A percentile compares a stretch with the other conserved stretches of the same genome.
phyloP scores from a whole-genome alignment of 2,888 invertebrate genomes.

The Pseudanteris insignis region DNA sequence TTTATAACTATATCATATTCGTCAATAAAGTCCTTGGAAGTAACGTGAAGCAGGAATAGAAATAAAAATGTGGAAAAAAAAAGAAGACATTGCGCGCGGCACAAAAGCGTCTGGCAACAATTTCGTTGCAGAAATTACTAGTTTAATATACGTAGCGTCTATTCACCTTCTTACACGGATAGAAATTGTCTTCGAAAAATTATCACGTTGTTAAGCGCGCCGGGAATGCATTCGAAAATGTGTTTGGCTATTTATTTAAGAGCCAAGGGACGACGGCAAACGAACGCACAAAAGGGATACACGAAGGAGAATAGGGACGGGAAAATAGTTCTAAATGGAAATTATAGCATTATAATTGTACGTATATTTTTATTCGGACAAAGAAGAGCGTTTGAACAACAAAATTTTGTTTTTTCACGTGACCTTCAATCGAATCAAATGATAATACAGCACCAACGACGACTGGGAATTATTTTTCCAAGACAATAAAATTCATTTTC shows the following conservation, averaged over 20 bases:
- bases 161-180: constrained; percentile 17
- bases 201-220: constrained; percentile 26
- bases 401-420: too few species aligned
- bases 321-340: too few species aligned
- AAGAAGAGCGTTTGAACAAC: too few species aligned
- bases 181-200: constrained; percentile 40
- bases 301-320: not conserved
- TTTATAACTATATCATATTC: constrained; percentile 40
- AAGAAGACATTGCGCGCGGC: constrained; percentile 22
- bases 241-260: constrained; percentile 27
- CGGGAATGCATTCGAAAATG: constrained; percentile 23
- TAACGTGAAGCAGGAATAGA: constrained; percentile 10
- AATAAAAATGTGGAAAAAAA: too few species aligned
- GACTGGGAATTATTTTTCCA: too few species aligned
- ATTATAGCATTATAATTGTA: too few species aligned
- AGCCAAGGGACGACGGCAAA: constrained; percentile 3
- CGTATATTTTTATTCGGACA: too few species aligned
- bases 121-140: constrained; percentile 30
- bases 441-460: too few species aligned
- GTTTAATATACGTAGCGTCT: constrained; percentile 29
- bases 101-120: constrained; percentile 33
- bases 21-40: constrained; percentile 34
- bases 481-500: constrained; percentile 35
- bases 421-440: too few species aligned
- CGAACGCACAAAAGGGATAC: not conserved